These are phyloP conservation scores for Strigamia crassipes DNA, from an alignment of 2,888 invertebrate species.

Conservation along the genomic window DNA sequence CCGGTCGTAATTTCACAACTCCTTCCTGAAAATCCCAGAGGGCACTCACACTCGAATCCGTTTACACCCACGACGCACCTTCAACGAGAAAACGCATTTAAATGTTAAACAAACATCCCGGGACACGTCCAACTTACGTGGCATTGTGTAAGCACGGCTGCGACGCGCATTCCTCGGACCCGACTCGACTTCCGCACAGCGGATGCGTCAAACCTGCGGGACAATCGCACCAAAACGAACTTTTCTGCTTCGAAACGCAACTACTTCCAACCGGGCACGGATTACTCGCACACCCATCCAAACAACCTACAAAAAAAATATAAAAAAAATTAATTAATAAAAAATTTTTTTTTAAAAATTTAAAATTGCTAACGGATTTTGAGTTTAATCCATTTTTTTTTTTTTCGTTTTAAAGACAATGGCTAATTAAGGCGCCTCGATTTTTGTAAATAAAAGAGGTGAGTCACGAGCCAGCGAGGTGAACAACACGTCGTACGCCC, in stretches of 20 bases:
- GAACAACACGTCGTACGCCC: background rate
- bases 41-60: constrained; percentile 76
- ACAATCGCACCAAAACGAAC: background rate
- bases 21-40: constrained; percentile 77
- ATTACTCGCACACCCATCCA: constrained; percentile 78
- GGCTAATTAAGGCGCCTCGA: background rate
- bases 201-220: background rate
- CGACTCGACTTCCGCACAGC: background rate
- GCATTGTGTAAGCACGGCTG: constrained; percentile 25
- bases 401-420: background rate
- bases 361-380: background rate
- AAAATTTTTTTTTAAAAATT: too few relatives aligned
- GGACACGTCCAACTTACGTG: too few relatives aligned
- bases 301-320: constrained; percentile 72
- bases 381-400: background rate
- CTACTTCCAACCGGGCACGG: constrained; percentile 69
- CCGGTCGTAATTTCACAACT: constrained; percentile 76
- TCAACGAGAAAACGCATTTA: background rate
- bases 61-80: constrained; percentile 18
- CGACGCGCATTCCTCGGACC: background rate
- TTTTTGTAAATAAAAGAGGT: background rate
- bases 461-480: constrained; percentile 15
- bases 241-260: constrained; percentile 65
- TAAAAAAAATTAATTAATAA: too few relatives aligned
- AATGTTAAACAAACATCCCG: too few relatives aligned